Evolutionary conservation across 2,888 invertebrate species (phyloP).

Genomic region (Leptopilina syphax): DNA sequence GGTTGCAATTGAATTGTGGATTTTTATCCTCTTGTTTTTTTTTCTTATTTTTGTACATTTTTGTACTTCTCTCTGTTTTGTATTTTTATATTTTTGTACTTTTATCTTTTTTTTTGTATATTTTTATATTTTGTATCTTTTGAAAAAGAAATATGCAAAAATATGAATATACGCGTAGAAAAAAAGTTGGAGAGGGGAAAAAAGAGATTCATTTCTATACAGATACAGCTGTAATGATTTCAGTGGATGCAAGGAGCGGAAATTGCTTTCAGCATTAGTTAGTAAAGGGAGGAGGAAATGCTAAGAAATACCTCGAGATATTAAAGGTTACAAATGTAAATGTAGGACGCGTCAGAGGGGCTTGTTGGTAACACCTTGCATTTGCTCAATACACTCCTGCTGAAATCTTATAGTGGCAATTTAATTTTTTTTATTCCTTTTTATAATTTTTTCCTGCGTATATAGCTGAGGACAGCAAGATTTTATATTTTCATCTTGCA

Average conservation of each 20-base stretch:
- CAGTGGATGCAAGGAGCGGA: conserved; percentile 7
- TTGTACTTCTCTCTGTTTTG: too few relatives aligned
- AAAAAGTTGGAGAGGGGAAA: not conserved
- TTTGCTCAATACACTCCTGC: not conserved
- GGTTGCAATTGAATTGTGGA: too few relatives aligned
- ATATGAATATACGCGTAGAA: not conserved
- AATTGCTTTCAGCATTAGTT: conserved; percentile 17
- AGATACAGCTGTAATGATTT: not conserved
- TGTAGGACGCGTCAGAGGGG: conserved; percentile 21
- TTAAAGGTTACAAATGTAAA: conserved; percentile 35
- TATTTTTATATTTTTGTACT: too few relatives aligned
- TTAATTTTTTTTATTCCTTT: not conserved
- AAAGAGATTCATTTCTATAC: not conserved
- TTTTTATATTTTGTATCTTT: too few relatives aligned
- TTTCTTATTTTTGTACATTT: too few relatives aligned
- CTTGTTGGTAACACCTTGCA: conserved; percentile 26
- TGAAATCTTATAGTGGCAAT: conserved; percentile 20
- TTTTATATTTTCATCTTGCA: not conserved
- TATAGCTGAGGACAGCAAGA: too few relatives aligned
- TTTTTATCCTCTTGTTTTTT: too few relatives aligned
- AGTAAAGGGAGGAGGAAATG: conserved; percentile 12
- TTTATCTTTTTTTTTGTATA: too few relatives aligned
- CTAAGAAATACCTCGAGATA: conserved; percentile 26
- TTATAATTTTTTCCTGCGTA: not conserved
- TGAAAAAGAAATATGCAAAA: not conserved